Conservation (phyloP, 2,888 invertebrate genomes). For the Agonopterix alstromeriana region DNA sequence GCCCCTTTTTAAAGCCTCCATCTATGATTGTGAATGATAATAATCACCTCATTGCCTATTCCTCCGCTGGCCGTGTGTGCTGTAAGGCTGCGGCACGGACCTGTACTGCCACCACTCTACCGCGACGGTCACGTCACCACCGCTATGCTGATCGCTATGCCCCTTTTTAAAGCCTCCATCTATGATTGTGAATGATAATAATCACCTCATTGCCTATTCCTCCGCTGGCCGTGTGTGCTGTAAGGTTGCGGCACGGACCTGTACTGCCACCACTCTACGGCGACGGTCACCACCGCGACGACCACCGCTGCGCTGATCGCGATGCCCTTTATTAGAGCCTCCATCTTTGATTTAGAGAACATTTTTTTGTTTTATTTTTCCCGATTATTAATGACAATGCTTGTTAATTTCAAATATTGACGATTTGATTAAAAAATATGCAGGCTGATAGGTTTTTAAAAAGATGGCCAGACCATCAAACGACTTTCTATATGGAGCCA, state of each 20-base stretch:
- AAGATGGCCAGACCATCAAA: no score
- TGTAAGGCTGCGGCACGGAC: slow-evolving; percentile 28
- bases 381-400: no score
- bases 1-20: slow-evolving; percentile 27
- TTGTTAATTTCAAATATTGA: no score
- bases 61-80: slow-evolving; percentile 25
- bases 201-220: slow-evolving; percentile 7
- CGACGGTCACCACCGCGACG: slow-evolving; percentile 25
- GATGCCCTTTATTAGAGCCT: slow-evolving; percentile 23
- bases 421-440: no score
- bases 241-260: slow-evolving; percentile 29
- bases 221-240: slow-evolving; percentile 24
- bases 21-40: slow-evolving; percentile 5
- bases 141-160: slow-evolving; percentile 24
- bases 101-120: slow-evolving; percentile 32
- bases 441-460: no score
- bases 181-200: not conserved
- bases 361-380: no score
- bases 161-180: slow-evolving; percentile 29
- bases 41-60: slow-evolving; percentile 5
- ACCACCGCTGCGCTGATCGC: slow-evolving; percentile 26
- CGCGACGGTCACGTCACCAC: slow-evolving; percentile 25
- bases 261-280: slow-evolving; percentile 32
- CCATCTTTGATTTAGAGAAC: slow-evolving; percentile 18
- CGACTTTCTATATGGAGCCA: no score